These are phyloP conservation scores for Benthosema pterotum DNA, from an alignment of 2,797 vertebrate species.

Conservation along the genomic window DNA sequence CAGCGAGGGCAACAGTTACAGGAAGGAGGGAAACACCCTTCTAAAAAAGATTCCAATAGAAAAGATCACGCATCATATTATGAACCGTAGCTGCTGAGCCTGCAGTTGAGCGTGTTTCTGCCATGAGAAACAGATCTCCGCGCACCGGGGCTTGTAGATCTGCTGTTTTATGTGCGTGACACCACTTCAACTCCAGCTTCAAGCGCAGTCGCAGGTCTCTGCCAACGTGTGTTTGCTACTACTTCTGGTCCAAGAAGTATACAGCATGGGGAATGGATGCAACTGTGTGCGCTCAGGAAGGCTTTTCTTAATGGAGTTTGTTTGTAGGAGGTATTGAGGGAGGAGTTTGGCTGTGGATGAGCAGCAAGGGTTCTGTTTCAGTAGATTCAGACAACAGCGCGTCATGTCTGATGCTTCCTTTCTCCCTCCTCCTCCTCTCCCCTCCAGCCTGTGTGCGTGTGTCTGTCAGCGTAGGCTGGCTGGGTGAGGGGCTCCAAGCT, in stretches of 20 bases:
- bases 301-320: slow-evolving; percentile 46
- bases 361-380: slow-evolving; percentile 31
- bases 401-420: slow-evolving; percentile 49
- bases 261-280: slow-evolving; percentile 54
- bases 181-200: no score
- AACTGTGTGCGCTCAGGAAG: slow-evolving; percentile 60
- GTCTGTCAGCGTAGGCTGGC: slow-evolving; percentile 59
- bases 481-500: slow-evolving; percentile 64
- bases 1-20: neutral
- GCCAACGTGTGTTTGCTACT: neutral
- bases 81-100: no score
- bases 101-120: no score
- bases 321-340: slow-evolving; percentile 34
- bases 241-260: no score
- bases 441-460: slow-evolving; percentile 66
- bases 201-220: neutral
- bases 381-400: slow-evolving; percentile 41
- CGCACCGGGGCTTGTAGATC: no score
- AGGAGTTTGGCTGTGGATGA: slow-evolving; percentile 29
- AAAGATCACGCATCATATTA: slow-evolving; percentile 10
- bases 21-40: no score
- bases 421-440: slow-evolving; percentile 22
- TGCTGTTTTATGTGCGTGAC: no score
- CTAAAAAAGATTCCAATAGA: slow-evolving; percentile 30
- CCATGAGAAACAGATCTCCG: no score